Percentiles rank a stretch among this genome's conserved stretches.
Conservation (phyloP, 2,113 vertebrate species). For the Halichoerus grypus region DNA sequence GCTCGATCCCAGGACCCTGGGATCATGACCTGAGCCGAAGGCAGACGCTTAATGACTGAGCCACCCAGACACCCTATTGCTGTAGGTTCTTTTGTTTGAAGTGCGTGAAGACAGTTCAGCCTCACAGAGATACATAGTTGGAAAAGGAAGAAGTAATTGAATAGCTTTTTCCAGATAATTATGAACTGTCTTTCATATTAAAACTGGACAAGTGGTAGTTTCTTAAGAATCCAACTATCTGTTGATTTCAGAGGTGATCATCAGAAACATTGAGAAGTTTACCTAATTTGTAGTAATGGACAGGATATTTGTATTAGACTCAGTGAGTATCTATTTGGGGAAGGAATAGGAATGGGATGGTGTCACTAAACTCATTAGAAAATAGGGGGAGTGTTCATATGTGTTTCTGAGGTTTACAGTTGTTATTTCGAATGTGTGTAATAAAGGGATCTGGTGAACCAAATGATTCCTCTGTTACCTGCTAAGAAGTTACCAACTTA, state of each 20-base stretch:
- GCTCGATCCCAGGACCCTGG: too few relatives aligned
- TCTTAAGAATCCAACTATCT: constrained; percentile 22
- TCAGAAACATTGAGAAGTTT: background rate
- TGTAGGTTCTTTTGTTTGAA: constrained; percentile 35
- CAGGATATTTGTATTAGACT: background rate
- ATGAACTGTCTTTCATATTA: background rate
- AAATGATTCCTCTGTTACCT: background rate
- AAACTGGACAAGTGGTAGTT: constrained; percentile 47
- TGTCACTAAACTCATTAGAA: background rate
- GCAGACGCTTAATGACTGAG: too few relatives aligned
- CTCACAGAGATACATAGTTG: background rate
- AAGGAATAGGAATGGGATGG: background rate
- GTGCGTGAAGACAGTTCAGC: background rate
- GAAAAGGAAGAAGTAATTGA: constrained; percentile 14
- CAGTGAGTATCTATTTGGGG: background rate
- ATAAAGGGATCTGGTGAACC: constrained; percentile 15
- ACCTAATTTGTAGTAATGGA: background rate
- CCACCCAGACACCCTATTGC: background rate
- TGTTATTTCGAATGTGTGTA: constrained; percentile 22
- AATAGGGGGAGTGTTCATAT: background rate
- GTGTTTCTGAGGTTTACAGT: constrained; percentile 27
- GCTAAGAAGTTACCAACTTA: background rate
- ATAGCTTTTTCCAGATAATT: constrained; percentile 33
- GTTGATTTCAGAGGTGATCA: constrained; percentile 56
- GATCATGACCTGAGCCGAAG: too few relatives aligned